Evolutionary conservation across 1,140 invertebrate genomes (phyloP), one percentile per base, ranked within the genome.

Genomic region (Rhizoglyphus robini): DNA sequence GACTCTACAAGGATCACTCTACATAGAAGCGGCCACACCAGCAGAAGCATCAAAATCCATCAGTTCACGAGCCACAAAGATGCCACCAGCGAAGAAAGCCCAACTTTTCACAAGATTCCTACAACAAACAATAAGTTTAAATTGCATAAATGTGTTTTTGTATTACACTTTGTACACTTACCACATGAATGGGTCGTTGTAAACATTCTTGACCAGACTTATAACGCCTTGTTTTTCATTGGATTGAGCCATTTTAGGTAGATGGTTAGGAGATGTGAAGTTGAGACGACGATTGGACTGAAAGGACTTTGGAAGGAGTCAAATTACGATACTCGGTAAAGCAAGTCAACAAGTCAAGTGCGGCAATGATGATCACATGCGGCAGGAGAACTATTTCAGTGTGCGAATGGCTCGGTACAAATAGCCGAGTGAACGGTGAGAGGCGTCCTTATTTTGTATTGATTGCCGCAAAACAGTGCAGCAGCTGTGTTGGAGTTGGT

Each of bases 101-200:
- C 63, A 64, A 57, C 63, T 64, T 48, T 64, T 64, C 1, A 64
- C 63, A 23, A 64, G 13, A 36, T 51, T 47, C 63, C 63, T 64
- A 25, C 2, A 48, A 4, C 8, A 64, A 49, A 18, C 47, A 11
- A 63, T 60, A 49, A 27, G 3, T 29, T 47, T 46, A 18, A 46
- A 41, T 27, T 34, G 23, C 31, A 59, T 4, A 11, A 4, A 15
- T 4, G 8, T 18, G 36, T 41, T 8, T 11, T 41, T 18, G 36
- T 46, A n/a, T 2, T n/a, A 46, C 18, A 46, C 2, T 41, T 41
- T 25, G 23, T n/a, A 4, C 15, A 60, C 58, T 60, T 46, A 64
- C 63, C 63, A 64, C 46, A 48, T 64, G 47, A 64, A 64, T 4
- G 63, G 63, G 51, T 64, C 63, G 20, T 49, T 48, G 29, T 64